These are phyloP conservation scores for Stigmatopora nigra DNA, from an alignment of 2,113 vertebrate species.

Conservation along the genomic window DNA sequence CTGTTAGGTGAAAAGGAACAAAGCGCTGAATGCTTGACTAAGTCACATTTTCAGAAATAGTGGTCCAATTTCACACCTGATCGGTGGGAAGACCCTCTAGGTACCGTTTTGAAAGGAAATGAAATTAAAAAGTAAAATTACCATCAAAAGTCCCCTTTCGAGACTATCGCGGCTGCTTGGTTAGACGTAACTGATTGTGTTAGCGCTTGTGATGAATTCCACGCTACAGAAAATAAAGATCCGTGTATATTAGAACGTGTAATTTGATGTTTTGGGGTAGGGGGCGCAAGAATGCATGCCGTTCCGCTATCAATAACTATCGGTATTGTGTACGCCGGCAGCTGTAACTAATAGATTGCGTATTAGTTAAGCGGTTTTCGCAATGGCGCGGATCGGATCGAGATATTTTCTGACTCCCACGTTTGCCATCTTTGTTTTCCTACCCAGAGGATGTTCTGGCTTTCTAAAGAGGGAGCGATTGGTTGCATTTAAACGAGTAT, in stretches of 20 bases:
- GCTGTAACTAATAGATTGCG: constrained; percentile 26
- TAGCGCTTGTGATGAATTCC: background rate
- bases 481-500: constrained; percentile 10
- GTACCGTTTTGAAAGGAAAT: background rate
- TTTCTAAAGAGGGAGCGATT: constrained; percentile 11
- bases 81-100: background rate
- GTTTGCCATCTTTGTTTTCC: background rate
- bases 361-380: constrained; percentile 20
- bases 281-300: constrained; percentile 16
- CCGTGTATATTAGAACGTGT: background rate
- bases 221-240: background rate
- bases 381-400: background rate
- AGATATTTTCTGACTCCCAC: constrained; percentile 17
- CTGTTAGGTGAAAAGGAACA: too few relatives aligned
- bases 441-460: constrained; percentile 3
- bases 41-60: background rate
- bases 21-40: too few relatives aligned
- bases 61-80: background rate
- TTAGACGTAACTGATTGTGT: background rate
- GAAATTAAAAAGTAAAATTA: background rate
- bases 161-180: background rate
- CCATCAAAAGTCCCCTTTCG: background rate
- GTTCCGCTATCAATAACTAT: constrained; percentile 26
- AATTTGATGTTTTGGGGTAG: constrained; percentile 26
- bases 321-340: constrained; percentile 19